Evolutionary conservation across 2,113 vertebrate genomes (phyloP).

Genomic region (Murina feae): DNA sequence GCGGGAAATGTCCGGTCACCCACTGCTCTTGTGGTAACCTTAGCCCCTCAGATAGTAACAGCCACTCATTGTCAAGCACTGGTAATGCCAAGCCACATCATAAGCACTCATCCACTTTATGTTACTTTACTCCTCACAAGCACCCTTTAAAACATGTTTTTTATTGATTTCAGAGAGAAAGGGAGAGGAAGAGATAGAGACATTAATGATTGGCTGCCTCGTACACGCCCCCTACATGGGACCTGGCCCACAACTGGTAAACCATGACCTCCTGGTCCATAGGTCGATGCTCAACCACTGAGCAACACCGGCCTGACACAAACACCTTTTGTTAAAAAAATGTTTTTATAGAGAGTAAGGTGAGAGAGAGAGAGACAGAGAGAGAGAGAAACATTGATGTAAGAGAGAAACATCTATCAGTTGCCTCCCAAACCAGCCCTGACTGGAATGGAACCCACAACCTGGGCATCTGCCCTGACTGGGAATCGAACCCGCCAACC

Average conservation of each 20-base stretch:
- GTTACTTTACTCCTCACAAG: neutral
- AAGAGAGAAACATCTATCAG: neutral
- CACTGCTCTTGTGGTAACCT: neutral
- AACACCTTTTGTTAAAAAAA: no score
- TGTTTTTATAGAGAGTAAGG: neutral
- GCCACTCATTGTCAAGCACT: neutral
- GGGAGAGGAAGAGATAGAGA: neutral
- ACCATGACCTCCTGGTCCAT: no score
- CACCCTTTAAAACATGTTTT: no score
- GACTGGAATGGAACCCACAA: neutral
- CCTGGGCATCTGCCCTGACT: neutral
- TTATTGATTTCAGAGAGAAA: no score
- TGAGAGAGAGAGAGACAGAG: neutral
- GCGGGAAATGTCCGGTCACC: neutral
- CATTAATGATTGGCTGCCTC: neutral
- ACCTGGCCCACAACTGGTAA: no score
- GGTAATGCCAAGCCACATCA: neutral
- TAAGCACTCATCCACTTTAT: neutral
- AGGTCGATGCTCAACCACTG: no score
- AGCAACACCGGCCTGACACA: no score
- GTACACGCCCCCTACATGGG: no score
- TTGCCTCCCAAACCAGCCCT: neutral
- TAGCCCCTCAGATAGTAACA: neutral
- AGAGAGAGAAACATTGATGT: neutral
- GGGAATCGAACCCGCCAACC: neutral